A percentile compares a stretch with the other conserved stretches of the same genome.
phyloP scores from a whole-genome alignment of 1,140 invertebrate genomes.

The Lycorma delicatula region DNA sequence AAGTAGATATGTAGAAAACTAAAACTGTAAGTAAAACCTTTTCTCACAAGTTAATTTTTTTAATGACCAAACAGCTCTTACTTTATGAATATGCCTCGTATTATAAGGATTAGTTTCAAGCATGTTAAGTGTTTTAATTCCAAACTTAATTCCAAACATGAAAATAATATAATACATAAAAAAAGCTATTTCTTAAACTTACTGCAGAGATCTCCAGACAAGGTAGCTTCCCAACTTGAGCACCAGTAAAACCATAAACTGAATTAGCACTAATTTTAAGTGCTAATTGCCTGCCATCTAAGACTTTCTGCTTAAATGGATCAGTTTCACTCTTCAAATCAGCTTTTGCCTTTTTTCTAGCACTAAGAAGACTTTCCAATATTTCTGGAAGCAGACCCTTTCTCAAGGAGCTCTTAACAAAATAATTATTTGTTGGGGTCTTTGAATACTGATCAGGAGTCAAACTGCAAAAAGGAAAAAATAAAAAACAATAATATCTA shows the following conservation, averaged over 20 bases:
- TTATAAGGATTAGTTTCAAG: too few relatives aligned
- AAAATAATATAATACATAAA: neutral
- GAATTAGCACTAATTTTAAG: constrained; percentile 99
- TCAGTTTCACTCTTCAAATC: constrained; percentile 91
- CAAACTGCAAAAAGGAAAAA: constrained; percentile 36
- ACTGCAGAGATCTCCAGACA: constrained; percentile 96
- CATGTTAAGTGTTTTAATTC: too few relatives aligned
- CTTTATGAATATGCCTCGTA: too few relatives aligned
- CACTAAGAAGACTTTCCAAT: constrained; percentile 81
- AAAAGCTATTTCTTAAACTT: constrained; percentile 25
- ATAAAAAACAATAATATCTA: too few relatives aligned
- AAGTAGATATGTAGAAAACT: too few relatives aligned
- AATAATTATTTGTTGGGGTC: constrained; percentile 87
- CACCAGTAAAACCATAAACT: constrained; percentile 99
- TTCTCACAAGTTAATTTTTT: too few relatives aligned
- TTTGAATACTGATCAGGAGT: constrained; percentile 68
- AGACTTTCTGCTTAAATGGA: constrained; percentile 84
- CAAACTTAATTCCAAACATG: neutral
- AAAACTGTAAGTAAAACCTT: too few relatives aligned
- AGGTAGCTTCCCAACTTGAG: constrained; percentile 96
- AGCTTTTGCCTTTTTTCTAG: constrained; percentile 86
- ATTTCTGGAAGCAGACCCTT: constrained; percentile 95
- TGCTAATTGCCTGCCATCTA: constrained; percentile 95
- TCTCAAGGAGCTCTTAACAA: constrained; percentile 73
- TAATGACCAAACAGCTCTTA: too few relatives aligned